These are phyloP conservation scores for Nasonia longicornis DNA, from an alignment of 1,140 invertebrate species.

Conservation along the genomic window DNA sequence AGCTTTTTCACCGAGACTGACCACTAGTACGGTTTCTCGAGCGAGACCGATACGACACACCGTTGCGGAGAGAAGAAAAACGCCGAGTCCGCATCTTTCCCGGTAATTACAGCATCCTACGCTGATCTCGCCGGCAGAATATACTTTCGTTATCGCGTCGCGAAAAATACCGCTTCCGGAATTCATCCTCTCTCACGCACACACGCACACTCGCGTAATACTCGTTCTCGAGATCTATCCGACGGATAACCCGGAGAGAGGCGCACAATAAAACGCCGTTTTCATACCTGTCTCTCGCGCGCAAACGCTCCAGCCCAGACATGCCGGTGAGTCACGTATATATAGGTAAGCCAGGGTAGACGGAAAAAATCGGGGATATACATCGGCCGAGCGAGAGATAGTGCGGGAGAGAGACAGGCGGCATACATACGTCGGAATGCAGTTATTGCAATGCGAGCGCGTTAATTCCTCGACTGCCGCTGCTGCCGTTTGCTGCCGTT, in stretches of 20 bases:
- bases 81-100: too few relatives aligned
- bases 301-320: slow-evolving; percentile 6
- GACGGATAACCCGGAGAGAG: slow-evolving; percentile 10
- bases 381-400: neutral
- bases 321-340: slow-evolving; percentile 27
- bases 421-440: slow-evolving; percentile 36
- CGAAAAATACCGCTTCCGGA: slow-evolving; percentile 38
- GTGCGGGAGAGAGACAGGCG: neutral
- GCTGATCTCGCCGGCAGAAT: neutral
- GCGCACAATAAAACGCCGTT: slow-evolving; percentile 30
- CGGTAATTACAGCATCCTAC: neutral
- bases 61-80: neutral
- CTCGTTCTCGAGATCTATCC: slow-evolving; percentile 30
- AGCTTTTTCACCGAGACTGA: neutral
- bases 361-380: slow-evolving; percentile 14
- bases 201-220: too few relatives aligned
- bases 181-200: slow-evolving; percentile 6
- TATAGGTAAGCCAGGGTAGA: neutral
- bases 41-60: too few relatives aligned
- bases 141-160: slow-evolving; percentile 22
- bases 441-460: slow-evolving; percentile 42
- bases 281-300: slow-evolving; percentile 27
- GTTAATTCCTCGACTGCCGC: slow-evolving; percentile 24
- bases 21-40: neutral
- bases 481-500: too few relatives aligned